These are phyloP conservation scores for Lithophane socia DNA, from an alignment of 2,888 invertebrate species.

Conservation along the genomic window DNA sequence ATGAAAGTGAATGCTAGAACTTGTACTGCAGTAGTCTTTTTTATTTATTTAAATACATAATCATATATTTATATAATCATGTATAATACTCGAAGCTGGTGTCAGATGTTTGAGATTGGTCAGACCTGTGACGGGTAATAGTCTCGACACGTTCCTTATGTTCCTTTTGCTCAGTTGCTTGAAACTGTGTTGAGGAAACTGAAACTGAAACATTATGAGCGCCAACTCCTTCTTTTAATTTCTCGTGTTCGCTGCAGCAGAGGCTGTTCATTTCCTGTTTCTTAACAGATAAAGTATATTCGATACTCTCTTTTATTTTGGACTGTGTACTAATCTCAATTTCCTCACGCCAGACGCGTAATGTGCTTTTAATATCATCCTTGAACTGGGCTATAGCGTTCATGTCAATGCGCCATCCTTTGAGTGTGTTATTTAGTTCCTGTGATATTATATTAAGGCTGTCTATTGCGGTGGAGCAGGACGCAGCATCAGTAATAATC, in stretches of 20 bases:
- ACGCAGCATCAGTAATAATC: no score
- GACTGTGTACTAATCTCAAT: background rate
- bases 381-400: conserved; percentile 1
- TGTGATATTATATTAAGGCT: no score
- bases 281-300: background rate
- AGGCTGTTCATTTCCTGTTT: background rate
- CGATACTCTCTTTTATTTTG: background rate
- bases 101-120: no score
- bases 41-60: no score
- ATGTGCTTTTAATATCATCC: background rate
- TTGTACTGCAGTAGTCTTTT: no score
- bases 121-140: background rate
- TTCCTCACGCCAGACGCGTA: conserved; percentile 1
- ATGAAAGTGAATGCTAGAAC: no score
- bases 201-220: background rate
- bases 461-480: no score
- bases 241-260: background rate
- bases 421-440: background rate
- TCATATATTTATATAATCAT: no score
- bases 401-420: background rate
- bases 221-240: background rate
- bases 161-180: conserved; percentile 2
- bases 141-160: background rate
- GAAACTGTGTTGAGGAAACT: background rate
- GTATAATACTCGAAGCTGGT: no score